Percentiles rank a stretch among this genome's conserved stretches.
These are phyloP conservation scores for Brevimyrus niger DNA, from an alignment of 2,113 vertebrate genomes.

Conservation along the genomic window DNA sequence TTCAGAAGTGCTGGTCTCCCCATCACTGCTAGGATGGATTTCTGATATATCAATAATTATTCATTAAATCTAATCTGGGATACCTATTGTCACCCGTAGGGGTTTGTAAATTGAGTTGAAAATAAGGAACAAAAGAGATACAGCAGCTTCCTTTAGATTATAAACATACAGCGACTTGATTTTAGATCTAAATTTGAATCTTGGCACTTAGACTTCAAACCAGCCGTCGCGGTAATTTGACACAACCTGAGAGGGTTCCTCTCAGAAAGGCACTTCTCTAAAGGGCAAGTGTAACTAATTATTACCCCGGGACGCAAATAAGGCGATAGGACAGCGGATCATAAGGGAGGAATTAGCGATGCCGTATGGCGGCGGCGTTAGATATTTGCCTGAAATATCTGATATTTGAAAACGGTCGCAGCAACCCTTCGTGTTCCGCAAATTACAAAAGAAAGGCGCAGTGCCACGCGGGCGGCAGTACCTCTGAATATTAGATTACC, in stretches of 20 bases:
- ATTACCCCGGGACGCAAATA: background rate
- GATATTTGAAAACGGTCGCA: background rate
- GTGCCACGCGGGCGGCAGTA: background rate
- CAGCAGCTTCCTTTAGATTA: background rate
- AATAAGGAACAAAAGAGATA: background rate
- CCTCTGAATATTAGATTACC: background rate
- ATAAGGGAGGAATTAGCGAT: background rate
- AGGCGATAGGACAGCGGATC: background rate
- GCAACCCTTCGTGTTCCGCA: background rate
- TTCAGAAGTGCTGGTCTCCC: conserved; percentile 33
- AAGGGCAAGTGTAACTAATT: background rate
- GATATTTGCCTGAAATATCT: conserved; percentile 5
- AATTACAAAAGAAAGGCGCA: background rate
- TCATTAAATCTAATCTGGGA: background rate
- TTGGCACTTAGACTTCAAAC: background rate
- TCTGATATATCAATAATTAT: conserved; percentile 41
- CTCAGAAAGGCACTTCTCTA: background rate
- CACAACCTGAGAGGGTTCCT: background rate
- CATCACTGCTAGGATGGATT: conserved; percentile 16
- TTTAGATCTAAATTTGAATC: background rate
- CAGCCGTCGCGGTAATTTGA: background rate
- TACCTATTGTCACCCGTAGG: background rate
- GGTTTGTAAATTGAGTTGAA: background rate
- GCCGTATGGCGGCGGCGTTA: background rate
- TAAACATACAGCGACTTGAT: background rate